Evolutionary conservation across 2,797 vertebrate species (phyloP), one percentile per base, ranked within the genome.

Genomic region (Champsocephalus esox): DNA sequence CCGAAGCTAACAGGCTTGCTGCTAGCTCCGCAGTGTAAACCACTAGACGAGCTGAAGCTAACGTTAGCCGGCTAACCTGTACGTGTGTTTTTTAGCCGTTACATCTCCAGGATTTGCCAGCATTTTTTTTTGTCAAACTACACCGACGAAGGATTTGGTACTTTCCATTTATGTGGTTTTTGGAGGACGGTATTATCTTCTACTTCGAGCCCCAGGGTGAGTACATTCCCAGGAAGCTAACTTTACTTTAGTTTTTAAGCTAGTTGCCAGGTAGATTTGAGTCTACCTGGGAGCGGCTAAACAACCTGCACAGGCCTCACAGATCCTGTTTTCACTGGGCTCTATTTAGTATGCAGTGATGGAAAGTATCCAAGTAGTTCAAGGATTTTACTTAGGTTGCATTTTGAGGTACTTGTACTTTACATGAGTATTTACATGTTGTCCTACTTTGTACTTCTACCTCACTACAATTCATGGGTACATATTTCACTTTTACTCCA

Each of bases 111-210:
- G 50, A 60, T 51, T 50, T 54, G 43, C 65, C 78, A 73, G 58
- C 70, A 9, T 3, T 3, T 3, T 6, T 49, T 63, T 43, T 34
- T 12, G 51, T 45, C 11, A 56, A 60, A 66, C 52, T 54, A 44
- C 66, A 38, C 41, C n/a, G 34, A 52, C 38, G 19, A 51, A 66
- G 66, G 57, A 70, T 49, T 69, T 13, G 45, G 66, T 70, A 79
- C 79, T 69, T 84, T 71, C 72, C 55, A 87, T 92, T 83, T 89
- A 93, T 93, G 93, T 82, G 91, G 85, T 88, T 87, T 38, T 74
- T 54, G 67, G 79, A 80, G 73, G 74, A 78, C 69, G 28, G 73
- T 45, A 52, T 65, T 55, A 0, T 73, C 48, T 13, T 70, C 55
- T 57, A 83, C 48, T 66, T 75, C 55, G 57, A 79, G 45, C 69